Percentiles rank a stretch among this genome's conserved stretches.
Conservation (phyloP, 2,888 invertebrate species). For the Caenorhabditis becei region DNA sequence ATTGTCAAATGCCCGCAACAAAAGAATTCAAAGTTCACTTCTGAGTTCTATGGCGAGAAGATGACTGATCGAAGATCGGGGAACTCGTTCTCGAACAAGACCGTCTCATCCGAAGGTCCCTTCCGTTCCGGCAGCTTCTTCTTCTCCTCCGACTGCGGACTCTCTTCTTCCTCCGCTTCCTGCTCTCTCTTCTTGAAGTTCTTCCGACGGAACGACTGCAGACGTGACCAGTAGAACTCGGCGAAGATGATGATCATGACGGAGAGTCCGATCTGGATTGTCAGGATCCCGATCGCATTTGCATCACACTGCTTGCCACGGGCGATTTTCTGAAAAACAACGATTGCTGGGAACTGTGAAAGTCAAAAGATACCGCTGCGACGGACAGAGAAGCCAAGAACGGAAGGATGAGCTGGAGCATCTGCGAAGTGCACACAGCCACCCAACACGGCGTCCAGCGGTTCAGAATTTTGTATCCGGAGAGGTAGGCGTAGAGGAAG, state of each 20-base stretch:
- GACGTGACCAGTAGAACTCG: slow-evolving; percentile 65
- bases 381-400: slow-evolving; percentile 53
- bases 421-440: slow-evolving; percentile 64
- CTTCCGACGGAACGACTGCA: slow-evolving; percentile 34
- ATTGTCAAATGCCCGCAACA: background rate
- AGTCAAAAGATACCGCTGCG: slow-evolving; percentile 19
- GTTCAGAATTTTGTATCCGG: slow-evolving; percentile 53
- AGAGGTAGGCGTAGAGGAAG: slow-evolving; percentile 66
- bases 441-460: slow-evolving; percentile 66
- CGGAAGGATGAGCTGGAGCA: slow-evolving; percentile 65
- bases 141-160: background rate
- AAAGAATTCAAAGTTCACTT: no score
- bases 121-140: slow-evolving; percentile 2
- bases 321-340: slow-evolving; percentile 41
- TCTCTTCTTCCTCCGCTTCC: slow-evolving; percentile 10
- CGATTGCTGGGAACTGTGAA: no score
- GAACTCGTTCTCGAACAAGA: slow-evolving; percentile 49
- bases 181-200: slow-evolving; percentile 19
- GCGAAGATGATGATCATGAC: slow-evolving; percentile 63
- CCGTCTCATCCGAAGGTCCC: slow-evolving; percentile 27
- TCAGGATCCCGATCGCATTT: slow-evolving; percentile 30
- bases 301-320: slow-evolving; percentile 62
- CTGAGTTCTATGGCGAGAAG: slow-evolving; percentile 33
- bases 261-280: slow-evolving; percentile 49
- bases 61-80: slow-evolving; percentile 60